A percentile compares a stretch with the other conserved stretches of the same genome.
Evolutionary conservation across 2,797 vertebrate genomes (phyloP).

Genomic region (Peromyscus attwateri): DNA sequence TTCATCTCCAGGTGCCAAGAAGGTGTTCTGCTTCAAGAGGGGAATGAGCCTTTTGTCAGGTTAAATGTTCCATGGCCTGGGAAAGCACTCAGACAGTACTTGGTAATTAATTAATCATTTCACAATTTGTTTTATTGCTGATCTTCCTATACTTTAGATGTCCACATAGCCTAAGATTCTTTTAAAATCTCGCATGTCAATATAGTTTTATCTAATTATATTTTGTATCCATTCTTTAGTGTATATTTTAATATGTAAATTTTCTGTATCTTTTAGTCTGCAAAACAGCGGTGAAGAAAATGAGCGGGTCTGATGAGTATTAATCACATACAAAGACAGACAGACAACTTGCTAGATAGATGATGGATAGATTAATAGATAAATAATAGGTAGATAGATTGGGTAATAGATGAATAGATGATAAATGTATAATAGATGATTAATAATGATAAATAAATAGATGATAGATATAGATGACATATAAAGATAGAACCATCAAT

Average conservation of each 20-base stretch:
- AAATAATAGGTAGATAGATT: not conserved
- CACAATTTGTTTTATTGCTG: not conserved
- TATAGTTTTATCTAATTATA: constrained; percentile 31
- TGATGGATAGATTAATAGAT: not conserved
- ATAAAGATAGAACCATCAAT: not conserved
- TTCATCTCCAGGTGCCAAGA: constrained; percentile 72
- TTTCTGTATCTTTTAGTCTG: not conserved
- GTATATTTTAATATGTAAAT: constrained; percentile 23
- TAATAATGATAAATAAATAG: not conserved
- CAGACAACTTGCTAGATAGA: not conserved
- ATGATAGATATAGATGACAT: not conserved
- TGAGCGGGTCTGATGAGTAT: not conserved
- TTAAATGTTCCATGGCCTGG: constrained; percentile 28
- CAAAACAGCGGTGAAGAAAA: not conserved
- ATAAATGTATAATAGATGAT: not conserved
- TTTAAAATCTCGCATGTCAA: constrained; percentile 29
- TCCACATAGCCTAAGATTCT: not conserved
- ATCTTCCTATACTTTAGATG: not conserved
- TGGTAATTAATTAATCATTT: constrained; percentile 58
- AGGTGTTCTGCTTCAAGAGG: constrained; percentile 32
- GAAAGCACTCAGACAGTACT: not conserved
- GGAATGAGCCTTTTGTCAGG: constrained; percentile 59
- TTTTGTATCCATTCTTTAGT: not conserved
- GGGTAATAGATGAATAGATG: not conserved
- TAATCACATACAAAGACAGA: not conserved